Percentiles rank a stretch among this genome's conserved stretches.
Conservation (phyloP, 2,113 vertebrate species). For the Damaliscus lunatus region DNA sequence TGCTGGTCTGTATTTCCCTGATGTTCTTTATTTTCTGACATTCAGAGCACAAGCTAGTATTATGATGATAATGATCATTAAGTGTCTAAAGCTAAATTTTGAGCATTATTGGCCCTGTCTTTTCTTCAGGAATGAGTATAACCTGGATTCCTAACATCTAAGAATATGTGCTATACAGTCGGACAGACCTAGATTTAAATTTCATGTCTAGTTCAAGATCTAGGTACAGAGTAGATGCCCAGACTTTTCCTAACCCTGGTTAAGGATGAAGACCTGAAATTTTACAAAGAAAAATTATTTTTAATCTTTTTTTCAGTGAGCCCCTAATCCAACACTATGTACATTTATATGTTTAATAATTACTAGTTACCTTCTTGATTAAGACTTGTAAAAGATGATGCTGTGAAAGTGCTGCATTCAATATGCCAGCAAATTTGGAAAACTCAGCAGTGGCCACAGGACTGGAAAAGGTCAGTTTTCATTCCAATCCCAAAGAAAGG, state of each 20-base stretch:
- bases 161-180: neutral
- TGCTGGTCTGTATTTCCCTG: neutral
- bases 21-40: constrained; percentile 38
- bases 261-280: neutral
- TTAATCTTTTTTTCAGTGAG: neutral
- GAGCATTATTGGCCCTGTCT: neutral
- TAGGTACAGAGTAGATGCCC: neutral
- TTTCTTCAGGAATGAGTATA: constrained; percentile 8
- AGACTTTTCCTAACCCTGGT: neutral
- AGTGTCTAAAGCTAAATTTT: constrained; percentile 22
- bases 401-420: neutral
- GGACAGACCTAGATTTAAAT: neutral
- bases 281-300: constrained; percentile 10
- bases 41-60: constrained; percentile 9
- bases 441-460: neutral
- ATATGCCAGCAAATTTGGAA: neutral
- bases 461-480: neutral
- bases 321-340: neutral
- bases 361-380: neutral
- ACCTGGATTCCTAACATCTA: neutral
- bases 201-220: neutral
- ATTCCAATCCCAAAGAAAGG: neutral
- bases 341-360: neutral
- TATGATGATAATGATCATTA: neutral
- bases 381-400: neutral